Evolutionary conservation across 2,113 vertebrate species (phyloP), one percentile per base, ranked within the genome.

Genomic region (Eidolon helvum): DNA sequence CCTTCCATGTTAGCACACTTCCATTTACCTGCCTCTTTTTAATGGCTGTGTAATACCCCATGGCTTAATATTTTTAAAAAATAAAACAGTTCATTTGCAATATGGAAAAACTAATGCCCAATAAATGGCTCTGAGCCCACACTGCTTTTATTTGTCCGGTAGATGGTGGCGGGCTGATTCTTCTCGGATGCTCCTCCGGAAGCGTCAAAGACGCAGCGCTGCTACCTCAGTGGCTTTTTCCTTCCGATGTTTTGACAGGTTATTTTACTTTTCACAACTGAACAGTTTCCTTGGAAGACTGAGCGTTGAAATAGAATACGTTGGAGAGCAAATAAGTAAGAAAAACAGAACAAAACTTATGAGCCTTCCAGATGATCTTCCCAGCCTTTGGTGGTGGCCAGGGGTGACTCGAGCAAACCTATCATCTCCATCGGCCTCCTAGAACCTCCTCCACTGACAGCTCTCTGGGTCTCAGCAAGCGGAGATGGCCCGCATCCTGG

Each of bases 41-140:
- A 65, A 68, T 53, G 43, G 38, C 35, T 69, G 30, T 4, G 10
- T 69, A 65, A 50, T 45, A 84, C n/a, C 22, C 53, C 63, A 91
- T 50, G 61, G 61, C 43, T 96, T 87, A 82, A 87, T 55, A 72
- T 9, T 61, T 61, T 80, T 75, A 65, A 90, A 55, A 95, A 75
- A 68, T 92, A 71, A 28, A 91, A 38, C n/a, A 22, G 10, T 30
- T 65, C 22, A 2, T 91, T 93, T 84, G 83, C 69, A 38, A 69
- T 91, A 85, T 8, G 35, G 71, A 75, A 84, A 94, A 74, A 9
- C 66, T 71, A 38, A n/a, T 15, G 74, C 69, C 10, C 24, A 50
- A 7, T 7, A 57, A 19, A 59, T 28, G n/a, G 5, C 22, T 43
- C 8, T 38, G 30, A 6, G 26, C 9, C 45, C 5, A 11, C 10